Evolutionary conservation across 2,797 vertebrate species (phyloP), one percentile per base, ranked within the genome.

Genomic region (Diplodus puntazzo): DNA sequence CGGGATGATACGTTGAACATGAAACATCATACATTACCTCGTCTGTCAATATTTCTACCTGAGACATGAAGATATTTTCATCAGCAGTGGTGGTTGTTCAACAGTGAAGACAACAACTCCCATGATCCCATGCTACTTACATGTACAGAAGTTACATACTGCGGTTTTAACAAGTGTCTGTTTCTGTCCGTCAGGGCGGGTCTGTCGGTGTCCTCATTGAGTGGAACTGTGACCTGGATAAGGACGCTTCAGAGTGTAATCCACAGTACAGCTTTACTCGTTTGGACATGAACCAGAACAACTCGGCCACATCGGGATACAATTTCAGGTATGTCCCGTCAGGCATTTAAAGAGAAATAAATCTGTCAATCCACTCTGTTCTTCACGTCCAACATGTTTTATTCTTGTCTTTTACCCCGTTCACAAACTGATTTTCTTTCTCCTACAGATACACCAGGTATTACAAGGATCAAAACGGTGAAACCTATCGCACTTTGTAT

Each of bases 141-240:
- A 39, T 39, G 34, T 39, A 10, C 34, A 39, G 34, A 39, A 39
- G 39, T 39, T 39, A 39, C 39, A 39, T 39, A 39, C 39, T 39
- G 39, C 9, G 34, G 6, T 39, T 39, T 39, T 39, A 39, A 10
- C 34, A 14, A 30, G 45, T 74, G 21, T 43, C 16, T 68, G 27
- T 59, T 57, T 68, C 46, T 54, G 20, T 73, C 0, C 81, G 43
- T 69, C 86, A 99, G 98, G 98, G 98, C 3, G 98, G 97, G 43
- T 96, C 98, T 78, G 93, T 99, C 79, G 98, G 96, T 74, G 92
- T 99, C 91, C 94, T 96, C 65, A 98, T 99, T 8, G 96, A 98
- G 71, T 99, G 98, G 98, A 93, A 96, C 91, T 99, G 98, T 90
- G 95, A 99, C 92, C 96, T 99, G 85, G 98, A 99, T 89, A 97